Evolutionary conservation across 1,140 invertebrate species (phyloP).

Genomic region (Drosophila novamexicana): DNA sequence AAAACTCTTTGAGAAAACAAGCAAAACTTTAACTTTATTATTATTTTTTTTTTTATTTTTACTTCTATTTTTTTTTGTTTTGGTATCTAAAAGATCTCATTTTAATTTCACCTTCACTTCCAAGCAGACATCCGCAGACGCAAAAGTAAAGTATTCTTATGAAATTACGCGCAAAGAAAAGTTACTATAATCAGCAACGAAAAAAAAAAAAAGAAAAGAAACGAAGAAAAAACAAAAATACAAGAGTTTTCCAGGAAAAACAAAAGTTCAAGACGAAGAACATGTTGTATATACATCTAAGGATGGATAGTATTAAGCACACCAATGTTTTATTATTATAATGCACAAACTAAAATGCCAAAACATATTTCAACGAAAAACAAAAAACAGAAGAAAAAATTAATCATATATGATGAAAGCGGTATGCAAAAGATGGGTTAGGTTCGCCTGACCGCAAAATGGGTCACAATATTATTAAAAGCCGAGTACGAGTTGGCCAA

Average conservation of each 20-base stretch:
- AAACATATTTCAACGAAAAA: constrained; percentile 48
- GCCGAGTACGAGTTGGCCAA: constrained; percentile 24
- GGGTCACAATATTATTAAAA: background rate
- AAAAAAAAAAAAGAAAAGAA: constrained; percentile 4
- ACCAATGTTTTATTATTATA: constrained; percentile 52
- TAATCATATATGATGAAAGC: background rate
- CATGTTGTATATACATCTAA: constrained; percentile 55
- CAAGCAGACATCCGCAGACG: constrained; percentile 64
- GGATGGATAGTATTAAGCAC: constrained; percentile 56
- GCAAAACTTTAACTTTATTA: constrained; percentile 11
- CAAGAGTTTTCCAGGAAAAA: background rate
- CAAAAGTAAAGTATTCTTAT: constrained; percentile 76
- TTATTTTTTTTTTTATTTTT: constrained; percentile 20
- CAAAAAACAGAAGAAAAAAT: constrained; percentile 1
- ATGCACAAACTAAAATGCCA: constrained; percentile 77
- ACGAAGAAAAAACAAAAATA: constrained; percentile 6
- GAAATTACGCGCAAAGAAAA: constrained; percentile 66
- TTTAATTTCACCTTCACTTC: constrained; percentile 72
- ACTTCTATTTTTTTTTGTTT: constrained; percentile 48
- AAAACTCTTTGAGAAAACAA: constrained; percentile 5
- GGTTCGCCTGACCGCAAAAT: background rate
- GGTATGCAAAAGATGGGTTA: background rate
- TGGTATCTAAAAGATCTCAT: constrained; percentile 78
- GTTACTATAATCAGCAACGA: constrained; percentile 26
- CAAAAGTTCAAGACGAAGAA: constrained; percentile 40